Conservation (phyloP, 2,797 vertebrate genomes). For the Caiman crocodilus region DNA sequence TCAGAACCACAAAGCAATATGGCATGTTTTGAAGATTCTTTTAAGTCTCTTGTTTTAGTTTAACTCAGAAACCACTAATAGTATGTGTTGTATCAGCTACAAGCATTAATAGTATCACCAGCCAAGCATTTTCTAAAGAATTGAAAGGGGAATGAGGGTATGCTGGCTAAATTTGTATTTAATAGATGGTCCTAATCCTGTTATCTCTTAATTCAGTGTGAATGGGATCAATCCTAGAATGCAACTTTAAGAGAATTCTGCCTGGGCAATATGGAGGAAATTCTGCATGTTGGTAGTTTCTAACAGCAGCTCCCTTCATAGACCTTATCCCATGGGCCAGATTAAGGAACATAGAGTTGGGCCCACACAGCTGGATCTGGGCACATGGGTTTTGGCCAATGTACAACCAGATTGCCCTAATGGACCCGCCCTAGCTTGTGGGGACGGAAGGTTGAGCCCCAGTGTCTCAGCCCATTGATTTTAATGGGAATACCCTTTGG, state of each 20-base stretch:
- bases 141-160: neutral
- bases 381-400: too few relatives aligned
- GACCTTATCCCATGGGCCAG: too few relatives aligned
- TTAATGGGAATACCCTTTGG: neutral
- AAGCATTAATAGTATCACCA: neutral
- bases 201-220: neutral
- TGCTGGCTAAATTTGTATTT: neutral
- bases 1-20: neutral
- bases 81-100: conserved; percentile 17
- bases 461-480: neutral
- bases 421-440: too few relatives aligned
- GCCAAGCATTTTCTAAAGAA: neutral
- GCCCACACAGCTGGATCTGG: too few relatives aligned
- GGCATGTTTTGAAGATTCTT: neutral
- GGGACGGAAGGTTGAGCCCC: too few relatives aligned
- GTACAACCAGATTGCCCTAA: too few relatives aligned
- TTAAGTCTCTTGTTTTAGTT: neutral
- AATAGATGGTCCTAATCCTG: neutral
- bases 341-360: too few relatives aligned
- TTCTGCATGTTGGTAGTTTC: neutral
- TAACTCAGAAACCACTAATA: neutral
- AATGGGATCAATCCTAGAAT: neutral
- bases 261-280: neutral
- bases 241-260: neutral
- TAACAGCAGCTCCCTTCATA: too few relatives aligned